These are phyloP conservation scores for Erythrolamprus reginae DNA, from an alignment of 2,113 vertebrate species.

Conservation along the genomic window DNA sequence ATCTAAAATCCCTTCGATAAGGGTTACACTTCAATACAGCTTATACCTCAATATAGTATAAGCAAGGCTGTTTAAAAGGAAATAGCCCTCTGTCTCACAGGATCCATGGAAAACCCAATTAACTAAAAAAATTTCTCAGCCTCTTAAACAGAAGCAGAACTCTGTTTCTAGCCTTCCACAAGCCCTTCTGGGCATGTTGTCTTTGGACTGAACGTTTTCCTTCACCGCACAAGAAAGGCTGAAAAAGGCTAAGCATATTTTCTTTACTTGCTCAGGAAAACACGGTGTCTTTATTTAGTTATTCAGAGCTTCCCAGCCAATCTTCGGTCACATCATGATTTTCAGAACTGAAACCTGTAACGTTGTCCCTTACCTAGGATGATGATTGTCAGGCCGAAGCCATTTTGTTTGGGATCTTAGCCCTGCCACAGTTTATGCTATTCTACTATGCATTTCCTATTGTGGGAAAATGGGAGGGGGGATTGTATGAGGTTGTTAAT, in stretches of 20 bases:
- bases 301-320: slow-evolving; percentile 58
- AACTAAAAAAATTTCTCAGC: not conserved
- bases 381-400: too few species aligned
- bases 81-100: slow-evolving; percentile 24
- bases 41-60: not conserved
- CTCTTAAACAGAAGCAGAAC: slow-evolving; percentile 51
- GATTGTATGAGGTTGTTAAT: too few species aligned
- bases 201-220: slow-evolving; percentile 64
- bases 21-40: too few species aligned
- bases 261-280: slow-evolving; percentile 72
- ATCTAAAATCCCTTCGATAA: too few species aligned
- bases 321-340: slow-evolving; percentile 59
- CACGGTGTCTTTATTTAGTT: slow-evolving; percentile 62
- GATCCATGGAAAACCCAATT: slow-evolving; percentile 36
- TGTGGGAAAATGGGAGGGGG: too few species aligned
- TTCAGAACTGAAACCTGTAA: slow-evolving; percentile 58
- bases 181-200: slow-evolving; percentile 60
- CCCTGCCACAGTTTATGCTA: too few species aligned
- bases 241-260: slow-evolving; percentile 71
- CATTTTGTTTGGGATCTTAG: too few species aligned
- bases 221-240: slow-evolving; percentile 64
- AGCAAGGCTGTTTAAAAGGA: not conserved
- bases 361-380: slow-evolving; percentile 41
- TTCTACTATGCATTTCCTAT: too few species aligned
- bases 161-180: slow-evolving; percentile 46